Conservation (phyloP, 2,888 invertebrate species). For the Eupithecia pulchellata region DNA sequence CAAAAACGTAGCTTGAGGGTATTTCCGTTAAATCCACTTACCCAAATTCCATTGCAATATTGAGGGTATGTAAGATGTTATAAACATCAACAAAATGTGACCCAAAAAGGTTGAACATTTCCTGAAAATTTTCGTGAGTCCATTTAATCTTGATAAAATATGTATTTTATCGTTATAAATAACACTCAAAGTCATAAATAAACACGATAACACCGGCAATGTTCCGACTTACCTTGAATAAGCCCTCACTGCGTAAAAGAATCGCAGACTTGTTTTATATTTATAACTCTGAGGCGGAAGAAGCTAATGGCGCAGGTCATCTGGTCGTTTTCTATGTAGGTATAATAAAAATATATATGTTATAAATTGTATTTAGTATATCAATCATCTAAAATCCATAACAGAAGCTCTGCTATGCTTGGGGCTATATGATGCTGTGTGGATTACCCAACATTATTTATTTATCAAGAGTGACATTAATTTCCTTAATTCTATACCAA, state of each 20-base stretch:
- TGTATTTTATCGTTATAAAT: slow-evolving; percentile 49
- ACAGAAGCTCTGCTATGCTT: too few species aligned
- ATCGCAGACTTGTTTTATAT: slow-evolving; percentile 5
- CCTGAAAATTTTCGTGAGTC: slow-evolving; percentile 40
- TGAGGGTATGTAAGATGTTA: too few species aligned
- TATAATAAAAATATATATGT: too few species aligned
- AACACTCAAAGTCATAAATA: slow-evolving; percentile 53
- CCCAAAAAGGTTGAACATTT: slow-evolving; percentile 16
- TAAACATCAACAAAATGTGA: slow-evolving; percentile 1
- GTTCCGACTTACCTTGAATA: slow-evolving; percentile 39
- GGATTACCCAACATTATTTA: too few species aligned
- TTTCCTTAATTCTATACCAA: too few species aligned
- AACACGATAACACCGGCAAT: slow-evolving; percentile 52
- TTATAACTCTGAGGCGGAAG: neutral
- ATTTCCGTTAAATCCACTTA: neutral
- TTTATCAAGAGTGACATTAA: neutral
- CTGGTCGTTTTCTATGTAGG: neutral
- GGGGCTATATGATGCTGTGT: too few species aligned
- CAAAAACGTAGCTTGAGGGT: neutral
- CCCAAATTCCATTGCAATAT: neutral
- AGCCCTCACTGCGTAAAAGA: slow-evolving; percentile 25
- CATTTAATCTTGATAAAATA: slow-evolving; percentile 48
- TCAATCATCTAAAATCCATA: too few species aligned
- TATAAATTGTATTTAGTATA: neutral
- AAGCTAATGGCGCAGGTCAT: neutral